phyloP scores from a whole-genome alignment of 2,113 vertebrate species.

The Alectura lathami region DNA sequence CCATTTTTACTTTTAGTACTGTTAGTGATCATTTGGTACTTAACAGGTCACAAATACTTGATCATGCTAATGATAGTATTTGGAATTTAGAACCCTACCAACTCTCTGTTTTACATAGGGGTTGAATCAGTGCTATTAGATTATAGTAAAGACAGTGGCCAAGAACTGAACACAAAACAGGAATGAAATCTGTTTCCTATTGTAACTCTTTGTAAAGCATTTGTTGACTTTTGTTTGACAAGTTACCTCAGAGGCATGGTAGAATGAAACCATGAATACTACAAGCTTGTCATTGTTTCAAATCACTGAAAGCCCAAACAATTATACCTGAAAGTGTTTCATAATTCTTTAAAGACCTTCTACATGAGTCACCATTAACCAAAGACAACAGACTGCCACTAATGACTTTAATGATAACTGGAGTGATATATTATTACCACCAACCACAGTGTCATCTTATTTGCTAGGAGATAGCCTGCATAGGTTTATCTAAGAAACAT shows the following conservation, averaged over 20 bases:
- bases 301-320: background rate
- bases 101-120: accelerated
- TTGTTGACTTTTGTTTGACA: background rate
- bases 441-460: background rate
- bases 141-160: background rate
- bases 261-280: background rate
- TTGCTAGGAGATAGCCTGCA: background rate
- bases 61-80: background rate
- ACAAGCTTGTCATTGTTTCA: background rate
- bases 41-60: background rate
- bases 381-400: background rate
- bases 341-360: background rate
- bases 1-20: background rate
- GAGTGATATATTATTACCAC: background rate
- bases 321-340: background rate
- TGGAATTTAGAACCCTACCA: background rate
- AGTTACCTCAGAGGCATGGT: background rate
- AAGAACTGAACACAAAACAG: background rate
- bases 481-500: background rate
- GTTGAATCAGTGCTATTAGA: background rate
- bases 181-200: background rate
- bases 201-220: background rate
- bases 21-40: background rate
- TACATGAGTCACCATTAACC: background rate
- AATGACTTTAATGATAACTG: background rate